Percentiles rank a stretch among this genome's conserved stretches.
phyloP scores from a whole-genome alignment of 2,797 vertebrate genomes.

The Nasua narica region DNA sequence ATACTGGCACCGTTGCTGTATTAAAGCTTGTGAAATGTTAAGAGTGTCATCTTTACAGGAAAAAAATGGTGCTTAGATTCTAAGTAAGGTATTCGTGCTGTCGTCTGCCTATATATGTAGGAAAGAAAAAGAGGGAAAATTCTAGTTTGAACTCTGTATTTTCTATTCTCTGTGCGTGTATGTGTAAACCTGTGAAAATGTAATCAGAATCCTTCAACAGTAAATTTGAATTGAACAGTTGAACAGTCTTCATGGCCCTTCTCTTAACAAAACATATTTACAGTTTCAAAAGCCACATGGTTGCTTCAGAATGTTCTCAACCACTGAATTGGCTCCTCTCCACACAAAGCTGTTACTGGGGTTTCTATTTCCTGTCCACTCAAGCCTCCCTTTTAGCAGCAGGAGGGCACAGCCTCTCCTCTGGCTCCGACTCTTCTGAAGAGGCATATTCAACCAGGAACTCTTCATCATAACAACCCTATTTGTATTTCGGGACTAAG shows the following conservation, averaged over 20 bases:
- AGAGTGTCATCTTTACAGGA: not conserved
- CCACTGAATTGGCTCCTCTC: not conserved
- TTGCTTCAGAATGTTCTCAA: conserved; percentile 15
- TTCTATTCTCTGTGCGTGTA: not conserved
- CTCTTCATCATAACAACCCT: not conserved
- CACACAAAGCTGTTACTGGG: not conserved
- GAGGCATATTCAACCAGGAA: not conserved
- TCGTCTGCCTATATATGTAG: not conserved
- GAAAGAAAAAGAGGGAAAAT: not conserved
- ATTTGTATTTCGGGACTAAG: not conserved
- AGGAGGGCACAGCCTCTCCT: not conserved
- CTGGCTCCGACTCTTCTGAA: not conserved
- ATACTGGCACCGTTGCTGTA: not conserved
- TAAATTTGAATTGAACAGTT: not conserved
- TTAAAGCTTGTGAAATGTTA: not conserved
- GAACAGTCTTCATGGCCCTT: not conserved
- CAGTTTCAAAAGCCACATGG: not conserved
- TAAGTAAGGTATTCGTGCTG: not conserved
- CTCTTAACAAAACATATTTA: not conserved
- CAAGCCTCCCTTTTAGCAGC: not conserved
- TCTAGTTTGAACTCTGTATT: not conserved
- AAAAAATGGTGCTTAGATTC: not conserved
- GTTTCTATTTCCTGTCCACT: not conserved
- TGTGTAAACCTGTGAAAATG: not conserved
- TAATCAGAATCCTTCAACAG: not conserved